Base-by-base conservation (phyloP, 2,888 invertebrate genomes). In the Lasiommata megera region DNA sequence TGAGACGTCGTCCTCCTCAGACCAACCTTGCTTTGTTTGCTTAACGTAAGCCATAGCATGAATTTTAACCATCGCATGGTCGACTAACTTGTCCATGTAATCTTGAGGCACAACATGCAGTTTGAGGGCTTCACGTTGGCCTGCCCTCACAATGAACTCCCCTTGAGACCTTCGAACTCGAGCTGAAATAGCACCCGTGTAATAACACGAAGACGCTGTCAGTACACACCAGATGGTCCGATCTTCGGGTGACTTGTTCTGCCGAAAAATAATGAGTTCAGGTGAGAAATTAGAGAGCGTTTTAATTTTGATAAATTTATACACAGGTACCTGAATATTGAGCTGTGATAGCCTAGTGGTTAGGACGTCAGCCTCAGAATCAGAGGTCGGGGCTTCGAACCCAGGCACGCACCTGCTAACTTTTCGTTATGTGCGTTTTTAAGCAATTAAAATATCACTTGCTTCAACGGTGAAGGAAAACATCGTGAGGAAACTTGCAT, bases 21-120 rank as follows among this genome's bases (percentile, higher is more conserved):
- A 93, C 93, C 94, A 95, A 1, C 94, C 93, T 76, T 95, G 95
- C 43, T 92, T 92, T 0, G 95, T 95, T 75, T 95, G 95, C 67
- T 93, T 91, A 1, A 95, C 95, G 63, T 92, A 93, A 2, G 94
- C 94, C 83, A 94, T 92, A n/a, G 94, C 94, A 67, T 94, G 94
- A 59, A 95, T 93, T 83, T 95, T 95, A 56, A 95, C 89, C 84
- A 94, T 92, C 51, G 93, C 90, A 69, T 95, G 94, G 71, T 95
- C 95, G 0, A 94, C 94, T 65, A 95, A 73, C 72, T 94, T 93
- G 60, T 93, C 92, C 84, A 94, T 90, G 76, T 95, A 95, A 60
- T 95, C 94, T 54, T 93, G 92, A 11, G 93, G 92, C 9, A 91
- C 91, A 7, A 95, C 92, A 58, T 92, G 92, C 56, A 95, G 80